Percentiles rank a stretch among this genome's conserved stretches.
phyloP scores from a whole-genome alignment of 2,113 vertebrate genomes.

The Pycnonotus jocosus region DNA sequence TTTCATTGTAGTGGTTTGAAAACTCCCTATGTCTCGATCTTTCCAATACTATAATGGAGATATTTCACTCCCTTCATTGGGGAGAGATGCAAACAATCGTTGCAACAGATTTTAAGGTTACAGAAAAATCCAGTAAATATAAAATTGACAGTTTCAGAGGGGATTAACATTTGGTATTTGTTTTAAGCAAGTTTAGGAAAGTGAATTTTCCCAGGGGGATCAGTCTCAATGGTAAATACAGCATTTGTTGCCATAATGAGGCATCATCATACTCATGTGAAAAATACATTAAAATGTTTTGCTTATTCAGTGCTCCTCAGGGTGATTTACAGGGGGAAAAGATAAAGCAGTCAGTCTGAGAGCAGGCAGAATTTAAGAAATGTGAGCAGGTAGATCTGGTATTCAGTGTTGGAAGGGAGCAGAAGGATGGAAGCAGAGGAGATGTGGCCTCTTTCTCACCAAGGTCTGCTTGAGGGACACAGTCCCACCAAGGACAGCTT shows the following conservation, averaged over 20 bases:
- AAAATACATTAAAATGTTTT: not conserved
- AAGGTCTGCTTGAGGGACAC: not conserved
- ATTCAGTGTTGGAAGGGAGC: not conserved
- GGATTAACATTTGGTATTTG: not conserved
- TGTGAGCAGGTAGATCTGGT: not conserved
- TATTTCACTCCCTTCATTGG: not conserved
- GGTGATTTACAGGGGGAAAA: not conserved
- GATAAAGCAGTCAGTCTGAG: not conserved
- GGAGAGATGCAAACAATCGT: not conserved
- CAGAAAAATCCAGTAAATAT: not conserved
- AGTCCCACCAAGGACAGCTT: not conserved
- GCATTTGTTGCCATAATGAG: not conserved
- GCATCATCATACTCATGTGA: not conserved
- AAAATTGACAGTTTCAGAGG: not conserved
- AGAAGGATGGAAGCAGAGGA: not conserved
- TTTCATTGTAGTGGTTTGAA: not conserved
- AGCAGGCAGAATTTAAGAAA: not conserved
- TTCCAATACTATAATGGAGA: not conserved
- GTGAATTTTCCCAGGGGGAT: not conserved
- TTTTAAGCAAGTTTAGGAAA: not conserved
- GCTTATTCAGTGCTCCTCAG: not conserved
- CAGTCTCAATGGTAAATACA: not conserved
- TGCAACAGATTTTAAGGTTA: not conserved
- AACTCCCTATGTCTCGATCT: not conserved
- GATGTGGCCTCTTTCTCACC: not conserved